Conservation (phyloP, 2,888 invertebrate genomes). For the Xylophagus ater region DNA sequence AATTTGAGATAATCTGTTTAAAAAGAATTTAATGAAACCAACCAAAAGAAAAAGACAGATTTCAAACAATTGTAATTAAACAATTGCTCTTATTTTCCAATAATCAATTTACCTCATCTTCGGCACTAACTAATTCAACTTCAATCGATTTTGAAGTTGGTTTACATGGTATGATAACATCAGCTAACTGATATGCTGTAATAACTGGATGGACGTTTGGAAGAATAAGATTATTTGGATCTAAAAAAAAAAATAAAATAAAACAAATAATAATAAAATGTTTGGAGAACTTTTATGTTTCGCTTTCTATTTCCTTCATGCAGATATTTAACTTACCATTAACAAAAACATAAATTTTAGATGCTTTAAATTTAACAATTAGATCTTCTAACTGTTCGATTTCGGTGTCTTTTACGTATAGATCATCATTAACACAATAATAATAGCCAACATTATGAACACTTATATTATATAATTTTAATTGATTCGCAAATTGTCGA, state of each 20-base stretch:
- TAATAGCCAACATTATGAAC: conserved; percentile 45
- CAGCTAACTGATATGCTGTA: conserved; percentile 35
- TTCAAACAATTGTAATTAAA: neutral
- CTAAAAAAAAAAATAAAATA: conserved; percentile 35
- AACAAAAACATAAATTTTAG: conserved; percentile 45
- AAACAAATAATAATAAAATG: neutral
- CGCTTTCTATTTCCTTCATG: too few relatives aligned
- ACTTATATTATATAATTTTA: conserved; percentile 41
- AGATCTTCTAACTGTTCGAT: conserved; percentile 32
- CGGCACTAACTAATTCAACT: conserved; percentile 38
- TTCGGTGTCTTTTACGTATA: conserved; percentile 19
- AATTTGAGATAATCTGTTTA: neutral
- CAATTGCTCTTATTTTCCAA: neutral
- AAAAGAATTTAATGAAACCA: too few relatives aligned
- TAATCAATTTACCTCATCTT: conserved; percentile 31
- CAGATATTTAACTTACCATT: conserved; percentile 36
- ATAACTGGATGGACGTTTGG: conserved; percentile 27
- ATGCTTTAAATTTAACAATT: conserved; percentile 31
- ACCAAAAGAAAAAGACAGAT: neutral
- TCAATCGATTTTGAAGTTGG: conserved; percentile 49
- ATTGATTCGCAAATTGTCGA: conserved; percentile 37
- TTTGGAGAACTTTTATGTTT: conserved; percentile 2
- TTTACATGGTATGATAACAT: conserved; percentile 48
- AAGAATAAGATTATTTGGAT: conserved; percentile 40
- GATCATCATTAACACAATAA: conserved; percentile 41